A percentile compares a stretch with the other conserved stretches of the same genome.
Evolutionary conservation across 2,113 vertebrate genomes (phyloP).

Genomic region (Laticauda colubrina): DNA sequence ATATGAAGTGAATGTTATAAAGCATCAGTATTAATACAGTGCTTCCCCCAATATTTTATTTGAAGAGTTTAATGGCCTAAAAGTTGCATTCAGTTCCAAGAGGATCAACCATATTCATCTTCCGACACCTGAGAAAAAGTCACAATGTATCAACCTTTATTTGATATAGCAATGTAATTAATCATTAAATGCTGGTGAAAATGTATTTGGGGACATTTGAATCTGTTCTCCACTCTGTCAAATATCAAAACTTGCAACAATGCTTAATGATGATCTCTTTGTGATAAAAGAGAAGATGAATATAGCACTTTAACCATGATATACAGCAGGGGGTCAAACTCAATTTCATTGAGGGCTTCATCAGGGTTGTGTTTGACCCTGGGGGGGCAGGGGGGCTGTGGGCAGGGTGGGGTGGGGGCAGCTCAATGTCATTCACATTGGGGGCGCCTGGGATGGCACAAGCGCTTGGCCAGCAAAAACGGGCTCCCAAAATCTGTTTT

Average conservation of each 20-base stretch:
- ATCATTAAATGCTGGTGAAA: slow-evolving; percentile 1
- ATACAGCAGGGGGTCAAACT: too few species aligned
- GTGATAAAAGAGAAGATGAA: background rate
- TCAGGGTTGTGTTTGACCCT: too few species aligned
- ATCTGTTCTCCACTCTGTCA: background rate
- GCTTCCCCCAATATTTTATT: background rate
- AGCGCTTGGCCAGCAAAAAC: too few species aligned
- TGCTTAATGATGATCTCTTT: background rate
- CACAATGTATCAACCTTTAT: background rate
- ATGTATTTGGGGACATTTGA: background rate
- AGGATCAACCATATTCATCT: background rate
- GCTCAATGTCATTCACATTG: too few species aligned
- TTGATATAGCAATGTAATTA: slow-evolving; percentile 11
- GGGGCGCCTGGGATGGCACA: too few species aligned
- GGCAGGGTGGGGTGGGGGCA: too few species aligned
- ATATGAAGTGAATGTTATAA: background rate
- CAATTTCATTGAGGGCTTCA: too few species aligned
- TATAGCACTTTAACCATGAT: background rate
- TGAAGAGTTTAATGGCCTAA: background rate
- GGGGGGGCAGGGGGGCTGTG: too few species aligned
- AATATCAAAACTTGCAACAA: background rate
- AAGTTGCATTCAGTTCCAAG: background rate
- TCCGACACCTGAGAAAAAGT: background rate
- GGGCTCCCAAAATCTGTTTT: too few species aligned
- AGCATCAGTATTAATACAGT: background rate